A percentile compares a stretch with the other conserved stretches of the same genome.
Evolutionary conservation across 2,888 invertebrate genomes (phyloP).

Genomic region (Zygogramma bicolorata): DNA sequence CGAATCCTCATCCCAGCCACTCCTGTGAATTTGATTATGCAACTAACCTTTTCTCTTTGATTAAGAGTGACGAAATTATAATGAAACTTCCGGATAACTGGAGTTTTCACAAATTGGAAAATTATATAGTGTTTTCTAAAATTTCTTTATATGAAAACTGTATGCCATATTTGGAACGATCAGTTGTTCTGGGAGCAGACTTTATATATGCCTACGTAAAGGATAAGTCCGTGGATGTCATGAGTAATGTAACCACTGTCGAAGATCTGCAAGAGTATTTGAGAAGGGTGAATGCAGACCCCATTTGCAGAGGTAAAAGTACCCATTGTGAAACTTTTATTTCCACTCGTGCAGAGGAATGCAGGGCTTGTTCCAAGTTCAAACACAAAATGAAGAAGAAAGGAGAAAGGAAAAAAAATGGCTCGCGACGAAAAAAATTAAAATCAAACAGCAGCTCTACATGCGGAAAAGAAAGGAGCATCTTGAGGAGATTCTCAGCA

Average conservation of each 20-base stretch:
- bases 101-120: too few species aligned
- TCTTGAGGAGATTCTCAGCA: background rate
- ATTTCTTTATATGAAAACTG: too few species aligned
- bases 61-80: too few species aligned
- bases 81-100: too few species aligned
- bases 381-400: background rate
- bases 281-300: background rate
- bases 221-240: too few species aligned
- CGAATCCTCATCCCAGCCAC: too few species aligned
- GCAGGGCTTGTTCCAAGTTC: background rate
- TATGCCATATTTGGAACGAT: too few species aligned
- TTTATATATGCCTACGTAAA: too few species aligned
- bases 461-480: background rate
- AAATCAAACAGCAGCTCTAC: background rate
- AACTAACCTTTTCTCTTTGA: too few species aligned
- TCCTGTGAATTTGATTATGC: too few species aligned
- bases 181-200: too few species aligned
- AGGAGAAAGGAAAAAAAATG: background rate
- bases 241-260: background rate
- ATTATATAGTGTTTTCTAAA: too few species aligned
- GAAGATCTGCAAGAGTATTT: background rate
- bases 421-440: background rate
- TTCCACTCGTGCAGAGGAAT: background rate
- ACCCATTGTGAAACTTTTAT: background rate
- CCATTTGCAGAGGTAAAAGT: background rate